Conservation (phyloP, 1,140 invertebrate species). For the Zaprionus inermis region DNA sequence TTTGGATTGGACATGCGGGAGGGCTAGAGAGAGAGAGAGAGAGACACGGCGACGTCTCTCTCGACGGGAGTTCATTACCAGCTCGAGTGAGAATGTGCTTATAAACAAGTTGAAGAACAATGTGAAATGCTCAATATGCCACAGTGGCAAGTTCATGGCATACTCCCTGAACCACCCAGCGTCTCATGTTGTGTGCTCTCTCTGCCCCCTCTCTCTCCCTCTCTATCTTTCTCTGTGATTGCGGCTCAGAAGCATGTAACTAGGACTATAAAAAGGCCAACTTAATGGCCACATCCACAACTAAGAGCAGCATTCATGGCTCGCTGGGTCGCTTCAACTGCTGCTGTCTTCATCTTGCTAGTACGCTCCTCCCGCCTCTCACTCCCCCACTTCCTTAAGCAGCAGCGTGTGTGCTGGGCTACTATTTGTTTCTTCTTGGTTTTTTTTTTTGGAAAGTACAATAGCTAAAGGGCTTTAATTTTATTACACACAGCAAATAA, state of each 20-base stretch:
- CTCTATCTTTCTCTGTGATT: constrained; percentile 12
- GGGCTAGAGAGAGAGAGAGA: background rate
- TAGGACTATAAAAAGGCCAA: constrained; percentile 74
- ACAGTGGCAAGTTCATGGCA: constrained; percentile 14
- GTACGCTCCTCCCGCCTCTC: background rate
- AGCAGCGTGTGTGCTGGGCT: constrained; percentile 37
- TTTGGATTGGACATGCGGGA: too few relatives aligned
- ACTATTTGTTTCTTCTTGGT: constrained; percentile 66
- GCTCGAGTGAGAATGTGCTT: constrained; percentile 10
- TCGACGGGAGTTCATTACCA: constrained; percentile 16
- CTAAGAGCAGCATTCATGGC: constrained; percentile 79
- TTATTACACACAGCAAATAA: constrained; percentile 82
- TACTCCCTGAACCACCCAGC: too few relatives aligned
- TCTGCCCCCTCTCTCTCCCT: background rate
- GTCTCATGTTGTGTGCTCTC: too few relatives aligned
- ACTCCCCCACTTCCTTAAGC: background rate
- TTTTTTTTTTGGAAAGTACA: constrained; percentile 60
- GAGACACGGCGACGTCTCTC: too few relatives aligned
- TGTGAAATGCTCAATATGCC: constrained; percentile 22
- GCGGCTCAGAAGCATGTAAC: constrained; percentile 44
- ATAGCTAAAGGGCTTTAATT: constrained; percentile 83
- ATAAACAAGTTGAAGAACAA: constrained; percentile 14
- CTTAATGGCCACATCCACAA: constrained; percentile 76
- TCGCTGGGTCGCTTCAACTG: constrained; percentile 57
- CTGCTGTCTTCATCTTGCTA: background rate